Conservation (phyloP, 2,797 vertebrate genomes). For the Halcyon badia region DNA sequence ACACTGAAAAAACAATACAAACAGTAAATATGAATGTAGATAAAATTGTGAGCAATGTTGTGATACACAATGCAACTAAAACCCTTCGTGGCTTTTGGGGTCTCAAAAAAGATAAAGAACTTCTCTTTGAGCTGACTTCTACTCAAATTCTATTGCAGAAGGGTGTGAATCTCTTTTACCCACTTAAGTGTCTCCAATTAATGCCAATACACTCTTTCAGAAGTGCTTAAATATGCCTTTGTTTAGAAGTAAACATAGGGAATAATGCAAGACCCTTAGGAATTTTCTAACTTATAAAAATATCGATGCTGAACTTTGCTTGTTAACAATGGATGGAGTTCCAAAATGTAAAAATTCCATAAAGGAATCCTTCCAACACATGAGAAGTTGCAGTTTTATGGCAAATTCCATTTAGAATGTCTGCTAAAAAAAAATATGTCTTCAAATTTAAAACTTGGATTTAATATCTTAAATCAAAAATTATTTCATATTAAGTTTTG, state of each 20-base stretch:
- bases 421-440: background rate
- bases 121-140: too few species aligned
- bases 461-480: background rate
- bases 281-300: background rate
- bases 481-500: background rate
- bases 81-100: background rate
- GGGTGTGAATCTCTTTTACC: background rate
- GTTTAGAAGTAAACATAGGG: background rate
- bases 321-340: background rate
- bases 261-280: background rate
- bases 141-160: background rate
- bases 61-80: background rate
- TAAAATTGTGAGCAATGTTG: background rate
- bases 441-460: background rate
- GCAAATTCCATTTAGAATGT: background rate
- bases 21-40: background rate
- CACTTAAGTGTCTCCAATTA: background rate
- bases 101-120: background rate
- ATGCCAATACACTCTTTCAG: background rate
- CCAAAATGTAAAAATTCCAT: background rate
- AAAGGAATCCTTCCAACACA: background rate
- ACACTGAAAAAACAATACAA: background rate
- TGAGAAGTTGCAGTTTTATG: background rate
- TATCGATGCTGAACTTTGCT: accelerated
- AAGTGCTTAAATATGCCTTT: background rate